Percentiles rank a stretch among this genome's conserved stretches.
These are phyloP conservation scores for Cryptus viduatorius DNA, from an alignment of 2,888 invertebrate species.

Conservation along the genomic window DNA sequence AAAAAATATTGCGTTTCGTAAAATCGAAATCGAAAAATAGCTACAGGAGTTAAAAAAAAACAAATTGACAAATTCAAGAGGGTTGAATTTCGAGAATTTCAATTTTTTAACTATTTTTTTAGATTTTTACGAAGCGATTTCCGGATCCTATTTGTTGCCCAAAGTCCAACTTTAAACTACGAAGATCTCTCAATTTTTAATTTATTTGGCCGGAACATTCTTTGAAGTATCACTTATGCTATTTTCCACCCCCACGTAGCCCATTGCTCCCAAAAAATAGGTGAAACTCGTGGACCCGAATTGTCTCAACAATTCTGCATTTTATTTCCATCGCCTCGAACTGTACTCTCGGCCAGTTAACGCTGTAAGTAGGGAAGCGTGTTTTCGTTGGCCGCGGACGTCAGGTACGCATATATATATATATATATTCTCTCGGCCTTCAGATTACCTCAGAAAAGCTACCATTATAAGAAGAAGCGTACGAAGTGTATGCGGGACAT, in stretches of 20 bases:
- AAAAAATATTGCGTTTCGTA: no score
- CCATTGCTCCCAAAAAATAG: not conserved
- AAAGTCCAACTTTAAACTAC: no score
- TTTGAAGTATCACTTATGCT: not conserved
- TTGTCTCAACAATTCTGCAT: not conserved
- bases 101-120: no score
- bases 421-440: constrained; percentile 47
- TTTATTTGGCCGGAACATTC: not conserved
- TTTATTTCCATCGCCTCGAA: constrained; percentile 21
- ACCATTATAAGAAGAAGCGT: constrained; percentile 28
- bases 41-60: no score
- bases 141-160: no score
- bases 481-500: constrained; percentile 21
- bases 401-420: constrained; percentile 37
- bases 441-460: constrained; percentile 15
- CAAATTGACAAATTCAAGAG: no score
- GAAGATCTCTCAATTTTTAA: no score
- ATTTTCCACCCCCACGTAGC: not conserved
- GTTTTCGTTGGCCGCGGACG: constrained; percentile 47
- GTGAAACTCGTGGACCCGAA: not conserved
- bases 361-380: constrained; percentile 50
- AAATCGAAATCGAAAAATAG: no score
- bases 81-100: no score
- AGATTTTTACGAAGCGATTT: no score
- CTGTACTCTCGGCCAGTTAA: constrained; percentile 50